Evolutionary conservation across 2,113 vertebrate genomes (phyloP).

Genomic region (Oophaga pumilio): DNA sequence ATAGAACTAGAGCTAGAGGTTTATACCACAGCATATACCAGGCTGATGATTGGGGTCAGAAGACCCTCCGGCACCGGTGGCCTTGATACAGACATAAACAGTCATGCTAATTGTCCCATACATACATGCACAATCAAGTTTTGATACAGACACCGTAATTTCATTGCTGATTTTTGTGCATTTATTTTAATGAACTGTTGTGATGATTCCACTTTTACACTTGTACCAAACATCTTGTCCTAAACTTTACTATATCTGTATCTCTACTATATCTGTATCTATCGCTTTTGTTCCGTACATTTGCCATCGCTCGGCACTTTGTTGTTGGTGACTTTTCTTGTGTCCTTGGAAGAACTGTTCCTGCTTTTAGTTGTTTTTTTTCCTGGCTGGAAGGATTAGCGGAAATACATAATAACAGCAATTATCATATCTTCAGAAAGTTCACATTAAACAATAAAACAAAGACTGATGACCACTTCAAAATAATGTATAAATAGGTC

Average conservation of each 20-base stretch:
- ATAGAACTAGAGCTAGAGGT: too few relatives aligned
- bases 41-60: too few relatives aligned
- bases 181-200: neutral
- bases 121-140: too few relatives aligned
- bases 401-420: neutral
- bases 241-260: neutral
- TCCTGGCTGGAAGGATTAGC: slow-evolving; percentile 16
- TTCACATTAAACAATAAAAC: neutral
- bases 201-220: neutral
- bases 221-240: neutral
- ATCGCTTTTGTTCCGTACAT: neutral
- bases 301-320: neutral
- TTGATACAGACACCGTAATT: neutral
- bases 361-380: neutral
- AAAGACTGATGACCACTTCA: neutral
- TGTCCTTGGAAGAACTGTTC: neutral
- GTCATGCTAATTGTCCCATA: too few relatives aligned
- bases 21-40: too few relatives aligned
- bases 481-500: slow-evolving; percentile 44
- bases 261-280: neutral
- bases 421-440: slow-evolving; percentile 15
- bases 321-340: neutral
- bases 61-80: too few relatives aligned
- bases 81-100: too few relatives aligned
- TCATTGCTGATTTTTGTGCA: neutral